Evolutionary conservation across 2,888 invertebrate genomes (phyloP), one percentile per base, ranked within the genome.

Genomic region (Synanthedon andrenaeformis): DNA sequence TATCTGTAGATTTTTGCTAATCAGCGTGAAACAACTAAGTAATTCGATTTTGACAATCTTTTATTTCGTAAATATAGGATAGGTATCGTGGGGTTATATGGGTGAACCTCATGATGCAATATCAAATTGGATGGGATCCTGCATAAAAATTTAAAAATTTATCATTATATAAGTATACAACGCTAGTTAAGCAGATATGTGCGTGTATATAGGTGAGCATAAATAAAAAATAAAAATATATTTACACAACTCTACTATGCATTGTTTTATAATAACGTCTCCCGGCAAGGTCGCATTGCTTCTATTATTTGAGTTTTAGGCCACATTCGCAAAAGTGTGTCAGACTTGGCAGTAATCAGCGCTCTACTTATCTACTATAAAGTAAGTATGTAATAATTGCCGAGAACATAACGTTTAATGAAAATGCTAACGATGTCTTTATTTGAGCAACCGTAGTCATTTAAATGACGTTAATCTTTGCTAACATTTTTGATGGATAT

Each of bases 351-450:
- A 17, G 56, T 64, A 73, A 74, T 56, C 64, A 73, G 73, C 74
- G 77, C 75, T 76, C 77, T 74, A 75, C 61, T 77, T 76, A 65
- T 50, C 58, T 51, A 51, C 57, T 59, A 54, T 52, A 54, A 28
- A 41, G 41, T 53, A 28, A 41, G 41, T 53, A 55, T 57, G 45
- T 57, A 55, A 57, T 57, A 54, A 53, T 54, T 42, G 55, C 42
- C 54, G 55, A 55, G 51, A 50, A 55, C 45, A 53, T 51, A 50
- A 49, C 49, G 19, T 12, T 53, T 56, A 56, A 55, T 55, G 55
- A 56, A 56, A 53, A 51, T 17, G 14, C 55, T 49, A 49, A 49
- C 17, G 49, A 49, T 49, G 49, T 49, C 19, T 19, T 49, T 12
- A 49, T 49, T 49, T 49, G 4, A 45, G 45, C 45, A 45, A 45